Conservation (phyloP, 2,797 vertebrate species). For the Oreochromis mossambicus region DNA sequence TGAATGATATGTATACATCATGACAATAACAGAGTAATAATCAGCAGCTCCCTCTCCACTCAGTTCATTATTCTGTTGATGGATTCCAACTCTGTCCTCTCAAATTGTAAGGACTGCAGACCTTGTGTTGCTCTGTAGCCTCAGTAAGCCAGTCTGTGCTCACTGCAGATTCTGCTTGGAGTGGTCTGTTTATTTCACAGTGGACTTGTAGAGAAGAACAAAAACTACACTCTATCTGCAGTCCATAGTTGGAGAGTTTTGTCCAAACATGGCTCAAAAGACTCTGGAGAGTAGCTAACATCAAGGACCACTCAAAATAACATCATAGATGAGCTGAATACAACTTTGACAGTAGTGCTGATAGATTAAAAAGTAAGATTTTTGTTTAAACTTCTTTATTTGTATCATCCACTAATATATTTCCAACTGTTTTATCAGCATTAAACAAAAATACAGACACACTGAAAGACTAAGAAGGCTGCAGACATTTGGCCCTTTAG, state of each 20-base stretch:
- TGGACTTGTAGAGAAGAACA: background rate
- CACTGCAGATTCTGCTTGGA: background rate
- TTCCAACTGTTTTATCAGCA: background rate
- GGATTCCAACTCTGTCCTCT: background rate
- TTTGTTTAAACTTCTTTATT: background rate
- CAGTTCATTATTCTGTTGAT: background rate
- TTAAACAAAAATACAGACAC: background rate
- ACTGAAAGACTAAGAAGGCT: background rate
- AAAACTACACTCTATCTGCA: background rate
- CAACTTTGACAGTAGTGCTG: background rate
- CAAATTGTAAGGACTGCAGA: background rate
- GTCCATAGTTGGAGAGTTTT: background rate
- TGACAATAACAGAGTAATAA: background rate
- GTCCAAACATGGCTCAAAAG: background rate
- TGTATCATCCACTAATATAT: background rate
- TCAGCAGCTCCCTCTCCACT: background rate
- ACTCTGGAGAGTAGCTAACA: background rate
- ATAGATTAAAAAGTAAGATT: background rate
- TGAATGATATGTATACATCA: background rate
- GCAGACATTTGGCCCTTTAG: background rate
- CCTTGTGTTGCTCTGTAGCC: background rate
- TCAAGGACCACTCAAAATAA: background rate
- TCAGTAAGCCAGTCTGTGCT: background rate
- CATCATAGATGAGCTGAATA: background rate
- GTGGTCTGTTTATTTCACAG: background rate